Evolutionary conservation across 2,888 invertebrate species (phyloP), one percentile per base, ranked within the genome.

Genomic region (Diachrysia chrysitis): DNA sequence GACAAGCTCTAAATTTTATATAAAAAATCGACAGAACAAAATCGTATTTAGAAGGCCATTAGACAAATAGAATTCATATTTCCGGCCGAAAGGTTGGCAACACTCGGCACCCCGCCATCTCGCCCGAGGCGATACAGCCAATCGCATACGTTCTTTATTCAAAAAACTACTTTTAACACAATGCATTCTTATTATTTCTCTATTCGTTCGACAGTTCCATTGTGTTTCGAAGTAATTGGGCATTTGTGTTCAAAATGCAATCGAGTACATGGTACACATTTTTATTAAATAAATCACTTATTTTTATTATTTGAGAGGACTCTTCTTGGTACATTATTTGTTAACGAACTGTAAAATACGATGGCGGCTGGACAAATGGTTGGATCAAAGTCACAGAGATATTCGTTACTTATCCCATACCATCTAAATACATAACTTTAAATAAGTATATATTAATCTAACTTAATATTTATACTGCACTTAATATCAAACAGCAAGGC

Each of bases 101-200:
- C 91, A 90, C 86, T 90, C 83, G 92, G 90, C 94, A 90, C 94
- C 94, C 95, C 92, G 92, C 90, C 90, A 92, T 91, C 88, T 90
- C 84, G 94, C 95, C 94, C 76, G 87, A 83, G 95, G 95, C 95
- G 78, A 91, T 90, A 82, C 79, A 85, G 87, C 93, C 93, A 93
- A 93, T 94, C 89, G 88, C 85, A 88, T 85, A 82, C 87, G 90
- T 90, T 91, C 92, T 91, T 89, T 89, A 92, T 93, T 92, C 87
- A 89, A 91, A 93, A 90, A 89, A 81, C 83, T 86, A 82, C 86
- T 87, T 83, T 86, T 85, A 80, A 78, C 78, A 90, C 89, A 90
- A 90, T 90, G 83, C 80, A 76, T 89, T 88, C 86, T 88, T 71
- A 85, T 89, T 90, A 83, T 88, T 89, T 89, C 89, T 88, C 84